Base-by-base conservation (phyloP, 2,888 invertebrate genomes). In the Dromius quadrimaculatus region DNA sequence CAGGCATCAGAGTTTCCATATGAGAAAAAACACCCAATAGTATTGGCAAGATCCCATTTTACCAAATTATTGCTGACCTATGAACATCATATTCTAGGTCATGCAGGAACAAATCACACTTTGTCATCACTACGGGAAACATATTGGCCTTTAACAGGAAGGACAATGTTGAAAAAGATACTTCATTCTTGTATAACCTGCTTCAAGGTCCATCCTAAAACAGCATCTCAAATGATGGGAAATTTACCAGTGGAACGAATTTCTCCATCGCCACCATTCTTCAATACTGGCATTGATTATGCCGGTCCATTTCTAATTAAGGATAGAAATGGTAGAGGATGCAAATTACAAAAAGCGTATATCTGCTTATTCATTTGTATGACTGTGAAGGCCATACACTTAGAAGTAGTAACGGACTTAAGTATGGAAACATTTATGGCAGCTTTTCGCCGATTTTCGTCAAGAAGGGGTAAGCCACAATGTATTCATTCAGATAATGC, bases 401-500 rank as follows among this genome's bases (percentile, higher is more conserved):
- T 73, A 50, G 74, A 72, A 66, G 23, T 70, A 11, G 65, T 70
- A 8, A 47, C 71, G 5, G 66, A 69, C 41, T 34, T 74, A 59
- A 45, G 62, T 8, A 69, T 70, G 5, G 72, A 72, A 61, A 28
- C 54, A n/a, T 73, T 74, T 36, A 6, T 73, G 15, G 15, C 61
- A 13, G 20, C 47, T 2, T 45, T 74, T 13, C 57, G 61, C 17
- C 19, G 73, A 20, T 73, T 74, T 64, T 32, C 65, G 1, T 47
- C 72, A 8, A 13, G 72, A 28, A 11, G 74, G 11, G 71, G 74
- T 28, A 71, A 45, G 22, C 71, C 71, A 3, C 9, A 65, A 15
- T n/a, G 43, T 8, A 62, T 74, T 2, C 66, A 72, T 32, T 70
- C 63, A n/a, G 72, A 73, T 45, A 73, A 74, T 57, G 74, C 64